Percentiles rank a stretch among this genome's conserved stretches.
phyloP scores from a whole-genome alignment of 1,140 invertebrate genomes.

The Eumeta japonica region DNA sequence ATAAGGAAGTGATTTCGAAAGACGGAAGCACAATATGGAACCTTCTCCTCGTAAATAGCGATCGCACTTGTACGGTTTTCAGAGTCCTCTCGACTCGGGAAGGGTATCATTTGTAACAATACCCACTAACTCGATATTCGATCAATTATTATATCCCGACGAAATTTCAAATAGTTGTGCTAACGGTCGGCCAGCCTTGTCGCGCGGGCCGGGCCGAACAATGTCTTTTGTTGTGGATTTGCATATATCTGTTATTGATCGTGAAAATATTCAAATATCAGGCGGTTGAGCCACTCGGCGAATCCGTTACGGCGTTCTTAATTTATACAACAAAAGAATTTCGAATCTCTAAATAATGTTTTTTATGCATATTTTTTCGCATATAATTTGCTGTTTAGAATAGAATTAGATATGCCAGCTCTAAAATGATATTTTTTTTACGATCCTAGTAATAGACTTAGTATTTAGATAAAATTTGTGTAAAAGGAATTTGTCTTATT shows the following conservation, averaged over 20 bases:
- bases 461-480: too few species aligned
- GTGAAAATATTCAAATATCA: conserved; percentile 50
- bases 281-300: conserved; percentile 36
- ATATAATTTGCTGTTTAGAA: too few species aligned
- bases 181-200: conserved; percentile 51
- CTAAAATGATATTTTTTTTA: too few species aligned
- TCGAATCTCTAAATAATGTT: too few species aligned
- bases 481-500: too few species aligned
- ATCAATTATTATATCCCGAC: conserved; percentile 53
- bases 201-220: conserved; percentile 18
- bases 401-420: too few species aligned
- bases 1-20: too few species aligned
- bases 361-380: too few species aligned
- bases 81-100: conserved; percentile 34
- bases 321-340: conserved; percentile 35
- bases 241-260: conserved; percentile 57
- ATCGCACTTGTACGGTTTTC: too few species aligned
- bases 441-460: too few species aligned
- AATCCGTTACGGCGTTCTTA: conserved; percentile 45
- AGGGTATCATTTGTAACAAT: conserved; percentile 48
- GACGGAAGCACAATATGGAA: too few species aligned
- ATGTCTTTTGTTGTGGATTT: conserved; percentile 41
- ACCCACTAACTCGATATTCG: conserved; percentile 16
- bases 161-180: conserved; percentile 45
- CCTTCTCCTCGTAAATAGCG: too few species aligned